These are phyloP conservation scores for Hydroisotoma schaefferi DNA, from an alignment of 2,888 invertebrate species.

Conservation along the genomic window DNA sequence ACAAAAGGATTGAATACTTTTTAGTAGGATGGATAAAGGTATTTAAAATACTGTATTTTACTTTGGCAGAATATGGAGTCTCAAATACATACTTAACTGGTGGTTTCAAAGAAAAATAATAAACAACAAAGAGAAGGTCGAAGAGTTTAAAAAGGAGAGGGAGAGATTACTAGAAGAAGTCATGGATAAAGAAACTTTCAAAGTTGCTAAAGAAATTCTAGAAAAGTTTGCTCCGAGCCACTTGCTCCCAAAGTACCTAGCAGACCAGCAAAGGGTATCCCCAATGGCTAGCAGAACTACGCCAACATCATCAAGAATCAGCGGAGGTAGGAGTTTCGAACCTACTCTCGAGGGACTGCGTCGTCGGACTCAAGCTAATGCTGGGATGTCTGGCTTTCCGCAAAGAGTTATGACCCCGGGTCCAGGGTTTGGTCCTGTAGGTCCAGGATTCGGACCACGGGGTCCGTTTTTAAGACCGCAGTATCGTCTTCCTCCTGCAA, in stretches of 20 bases:
- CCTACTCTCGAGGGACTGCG: not conserved
- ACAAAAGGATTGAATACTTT: not conserved
- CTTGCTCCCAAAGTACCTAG: slow-evolving; percentile 50
- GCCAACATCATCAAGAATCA: slow-evolving; percentile 5
- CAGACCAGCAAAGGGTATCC: slow-evolving; percentile 35
- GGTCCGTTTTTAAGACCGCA: slow-evolving; percentile 32
- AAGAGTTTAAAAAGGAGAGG: slow-evolving; percentile 72
- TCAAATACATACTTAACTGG: slow-evolving; percentile 78
- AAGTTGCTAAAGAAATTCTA: slow-evolving; percentile 83
- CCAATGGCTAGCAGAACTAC: slow-evolving; percentile 13
- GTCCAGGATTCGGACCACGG: slow-evolving; percentile 10
- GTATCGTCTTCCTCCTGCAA: slow-evolving; percentile 26
- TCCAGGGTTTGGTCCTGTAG: slow-evolving; percentile 13
- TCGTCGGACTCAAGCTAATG: too few species aligned
- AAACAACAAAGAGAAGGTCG: slow-evolving; percentile 70
- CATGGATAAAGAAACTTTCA: slow-evolving; percentile 96
- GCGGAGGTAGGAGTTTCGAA: not conserved
- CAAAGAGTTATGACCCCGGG: slow-evolving; percentile 21
- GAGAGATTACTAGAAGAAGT: slow-evolving; percentile 88
- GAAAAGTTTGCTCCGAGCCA: slow-evolving; percentile 76
- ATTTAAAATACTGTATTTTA: not conserved
- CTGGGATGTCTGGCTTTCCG: slow-evolving; percentile 21
- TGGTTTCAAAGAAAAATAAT: slow-evolving; percentile 80
- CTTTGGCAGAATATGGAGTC: slow-evolving; percentile 65
- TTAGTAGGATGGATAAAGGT: not conserved